phyloP scores from a whole-genome alignment of 2,113 vertebrate genomes.

The Mixornis gularis region DNA sequence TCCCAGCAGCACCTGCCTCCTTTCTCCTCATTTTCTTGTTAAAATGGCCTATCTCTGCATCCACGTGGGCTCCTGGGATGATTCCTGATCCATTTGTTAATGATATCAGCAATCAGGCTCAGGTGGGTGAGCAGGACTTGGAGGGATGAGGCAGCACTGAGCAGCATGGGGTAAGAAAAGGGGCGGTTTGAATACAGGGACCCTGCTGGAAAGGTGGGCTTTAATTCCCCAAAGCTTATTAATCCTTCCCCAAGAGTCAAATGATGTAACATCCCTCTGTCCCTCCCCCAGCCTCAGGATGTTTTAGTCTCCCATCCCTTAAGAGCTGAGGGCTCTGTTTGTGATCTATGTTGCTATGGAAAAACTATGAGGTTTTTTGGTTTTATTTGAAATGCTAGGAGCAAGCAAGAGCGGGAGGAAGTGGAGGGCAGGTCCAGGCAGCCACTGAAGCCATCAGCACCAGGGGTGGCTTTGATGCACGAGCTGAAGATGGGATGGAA shows the following conservation, averaged over 20 bases:
- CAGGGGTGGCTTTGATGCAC: background rate
- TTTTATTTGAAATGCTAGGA: background rate
- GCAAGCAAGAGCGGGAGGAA: background rate
- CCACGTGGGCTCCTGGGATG: background rate
- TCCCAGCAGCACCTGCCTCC: background rate
- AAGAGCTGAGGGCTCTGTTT: background rate
- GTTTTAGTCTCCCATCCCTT: background rate
- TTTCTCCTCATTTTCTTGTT: background rate
- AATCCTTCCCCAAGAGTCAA: background rate
- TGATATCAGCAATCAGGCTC: background rate
- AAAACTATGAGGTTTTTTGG: background rate
- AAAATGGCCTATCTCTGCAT: background rate
- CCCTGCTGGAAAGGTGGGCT: background rate
- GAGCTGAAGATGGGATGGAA: background rate
- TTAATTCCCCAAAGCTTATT: background rate
- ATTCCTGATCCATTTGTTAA: background rate
- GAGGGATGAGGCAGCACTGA: background rate
- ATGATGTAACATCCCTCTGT: background rate
- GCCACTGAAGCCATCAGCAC: background rate
- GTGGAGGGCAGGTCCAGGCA: background rate
- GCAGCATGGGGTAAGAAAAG: background rate
- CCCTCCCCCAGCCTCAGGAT: background rate
- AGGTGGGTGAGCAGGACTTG: rapidly evolving
- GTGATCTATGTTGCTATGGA: conserved; percentile 24
- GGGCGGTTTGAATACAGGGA: background rate